A percentile compares a stretch with the other conserved stretches of the same genome.
Conservation (phyloP, 2,113 vertebrate genomes). For the Uria lomvia region DNA sequence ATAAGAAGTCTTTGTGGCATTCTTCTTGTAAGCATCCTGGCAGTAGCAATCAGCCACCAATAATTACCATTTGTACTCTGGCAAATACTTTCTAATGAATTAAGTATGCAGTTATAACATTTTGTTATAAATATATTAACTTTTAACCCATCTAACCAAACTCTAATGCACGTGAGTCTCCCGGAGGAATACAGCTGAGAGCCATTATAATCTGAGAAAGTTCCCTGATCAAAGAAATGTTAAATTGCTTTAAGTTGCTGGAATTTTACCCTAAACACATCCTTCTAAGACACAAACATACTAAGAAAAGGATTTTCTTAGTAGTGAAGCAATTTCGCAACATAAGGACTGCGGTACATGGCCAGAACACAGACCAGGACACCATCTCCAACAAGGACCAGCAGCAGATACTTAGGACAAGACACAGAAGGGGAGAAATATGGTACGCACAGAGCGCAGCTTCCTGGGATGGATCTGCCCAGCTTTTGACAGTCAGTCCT, state of each 20-base stretch:
- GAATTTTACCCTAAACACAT: background rate
- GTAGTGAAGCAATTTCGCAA: background rate
- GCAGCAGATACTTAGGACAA: background rate
- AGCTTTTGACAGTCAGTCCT: background rate
- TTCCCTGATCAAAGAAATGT: background rate
- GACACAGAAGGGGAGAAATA: background rate
- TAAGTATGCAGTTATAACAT: background rate
- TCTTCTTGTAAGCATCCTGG: background rate
- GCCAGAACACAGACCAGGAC: background rate
- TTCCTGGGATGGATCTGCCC: background rate
- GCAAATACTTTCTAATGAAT: background rate
- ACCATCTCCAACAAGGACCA: background rate
- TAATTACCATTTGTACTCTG: background rate
- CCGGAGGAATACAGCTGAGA: background rate
- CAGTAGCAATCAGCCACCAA: background rate
- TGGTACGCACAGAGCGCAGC: accelerated
- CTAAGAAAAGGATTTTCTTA: background rate
- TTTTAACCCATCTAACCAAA: background rate
- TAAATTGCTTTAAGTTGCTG: background rate
- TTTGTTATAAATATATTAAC: background rate
- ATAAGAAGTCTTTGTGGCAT: background rate
- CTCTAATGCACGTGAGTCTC: background rate
- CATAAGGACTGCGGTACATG: background rate
- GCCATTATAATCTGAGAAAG: background rate
- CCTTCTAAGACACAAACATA: background rate